Evolutionary conservation across 2,888 invertebrate species (phyloP).

Genomic region (Notocelia uddmanniana): DNA sequence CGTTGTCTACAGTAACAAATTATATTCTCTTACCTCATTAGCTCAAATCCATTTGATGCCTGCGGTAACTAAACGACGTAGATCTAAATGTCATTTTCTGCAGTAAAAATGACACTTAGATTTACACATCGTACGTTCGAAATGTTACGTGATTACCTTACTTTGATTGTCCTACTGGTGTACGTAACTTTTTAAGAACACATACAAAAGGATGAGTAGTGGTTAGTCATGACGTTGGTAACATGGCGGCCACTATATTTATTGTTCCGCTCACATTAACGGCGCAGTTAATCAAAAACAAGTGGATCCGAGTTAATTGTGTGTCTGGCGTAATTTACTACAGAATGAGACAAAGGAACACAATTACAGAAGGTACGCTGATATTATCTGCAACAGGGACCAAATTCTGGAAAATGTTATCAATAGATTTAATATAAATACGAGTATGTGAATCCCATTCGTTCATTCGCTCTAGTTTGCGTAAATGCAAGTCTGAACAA

Average conservation of each 20-base stretch:
- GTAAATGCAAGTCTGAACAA: too few species aligned
- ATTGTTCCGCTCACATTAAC: conserved; percentile 31
- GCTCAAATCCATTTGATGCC: too few species aligned
- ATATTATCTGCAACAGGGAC: neutral
- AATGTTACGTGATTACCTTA: too few species aligned
- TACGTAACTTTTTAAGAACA: neutral
- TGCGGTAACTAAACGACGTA: too few species aligned
- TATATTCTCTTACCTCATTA: too few species aligned
- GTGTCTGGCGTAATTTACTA: conserved; percentile 43
- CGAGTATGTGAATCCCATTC: neutral
- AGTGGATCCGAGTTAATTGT: conserved; percentile 45
- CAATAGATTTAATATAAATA: neutral
- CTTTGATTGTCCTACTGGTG: too few species aligned
- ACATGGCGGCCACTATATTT: conserved; percentile 26
- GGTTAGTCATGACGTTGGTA: conserved; percentile 1
- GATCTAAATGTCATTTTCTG: too few species aligned
- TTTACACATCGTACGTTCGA: too few species aligned
- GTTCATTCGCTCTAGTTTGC: neutral
- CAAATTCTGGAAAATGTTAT: neutral
- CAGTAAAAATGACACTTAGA: too few species aligned
- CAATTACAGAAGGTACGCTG: conserved; percentile 23
- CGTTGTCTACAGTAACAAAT: too few species aligned
- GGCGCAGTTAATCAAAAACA: conserved; percentile 43
- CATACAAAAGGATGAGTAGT: neutral
- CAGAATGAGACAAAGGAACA: neutral